Base-by-base conservation (phyloP, 2,797 vertebrate species). In the Remorina albescens region DNA sequence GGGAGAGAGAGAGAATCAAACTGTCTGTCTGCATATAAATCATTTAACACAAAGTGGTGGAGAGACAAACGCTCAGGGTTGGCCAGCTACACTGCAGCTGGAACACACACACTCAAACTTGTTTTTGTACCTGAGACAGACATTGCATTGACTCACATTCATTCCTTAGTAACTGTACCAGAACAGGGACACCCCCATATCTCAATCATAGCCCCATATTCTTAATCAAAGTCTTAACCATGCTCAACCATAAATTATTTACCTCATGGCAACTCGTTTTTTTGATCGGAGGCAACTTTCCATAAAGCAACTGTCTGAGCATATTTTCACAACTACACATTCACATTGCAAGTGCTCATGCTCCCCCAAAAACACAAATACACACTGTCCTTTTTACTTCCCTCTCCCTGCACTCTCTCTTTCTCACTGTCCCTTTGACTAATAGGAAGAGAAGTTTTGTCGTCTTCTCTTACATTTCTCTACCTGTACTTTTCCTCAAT, bases 21-120 rank as follows among this genome's bases (percentile, higher is more conserved):
- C 76, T 83, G 81, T 71, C 79, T 51, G 67, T 86, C 81, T 87
- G 79, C 58, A 80, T 82, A 82, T 84, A 88, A 89, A 89, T 89
- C 88, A 89, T 87, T 87, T 71, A 81, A 78, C 65, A 68, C 70
- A 86, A 83, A 88, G 86, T 51, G 76, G 68, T 78, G 56, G 58
- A 70, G 76, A 84, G 73, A 73, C 82, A 76, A 68, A 87, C 71
- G 75, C 74, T 80, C 63, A 64, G 71, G 74, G 36, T 37, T 57
- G 41, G 64, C 57, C 47, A 55, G 62, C 54, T 54, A 32, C 55
- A 66, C 47, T 57, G 61, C 78, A 81, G 80, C 60, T 42, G 56
- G 34, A 69, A 54, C 61, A 56, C 42, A 56, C 42, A 61, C 44
- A 78, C 46, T 39, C 59, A 60, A 49, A 76, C 79, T 65, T 76